Percentiles rank a stretch among this genome's conserved stretches.
Conservation (phyloP, 2,888 invertebrate genomes). For the Conchocele bisecta region DNA sequence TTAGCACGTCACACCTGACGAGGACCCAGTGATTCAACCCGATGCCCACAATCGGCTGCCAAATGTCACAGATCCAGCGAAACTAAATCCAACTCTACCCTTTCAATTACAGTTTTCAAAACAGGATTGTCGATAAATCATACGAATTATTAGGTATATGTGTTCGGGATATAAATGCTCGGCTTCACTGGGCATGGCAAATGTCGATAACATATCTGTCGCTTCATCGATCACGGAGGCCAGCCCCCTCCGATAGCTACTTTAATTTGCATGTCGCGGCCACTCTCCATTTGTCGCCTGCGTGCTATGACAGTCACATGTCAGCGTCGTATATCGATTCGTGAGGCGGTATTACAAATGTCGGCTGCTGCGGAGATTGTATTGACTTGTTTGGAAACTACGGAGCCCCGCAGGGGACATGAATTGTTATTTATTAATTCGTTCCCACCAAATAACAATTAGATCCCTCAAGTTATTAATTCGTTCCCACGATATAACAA, state of each 20-base stretch:
- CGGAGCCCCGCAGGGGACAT: too few relatives aligned
- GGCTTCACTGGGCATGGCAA: constrained; percentile 49
- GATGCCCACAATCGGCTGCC: constrained; percentile 46
- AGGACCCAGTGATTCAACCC: constrained; percentile 46
- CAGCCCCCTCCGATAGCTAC: constrained; percentile 46
- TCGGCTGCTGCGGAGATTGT: not conserved
- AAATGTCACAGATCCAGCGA: constrained; percentile 37
- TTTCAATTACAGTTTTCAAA: constrained; percentile 54
- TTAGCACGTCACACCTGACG: constrained; percentile 33
- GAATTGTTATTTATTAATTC: too few relatives aligned
- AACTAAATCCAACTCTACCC: constrained; percentile 46
- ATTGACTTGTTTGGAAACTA: too few relatives aligned
- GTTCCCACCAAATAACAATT: too few relatives aligned
- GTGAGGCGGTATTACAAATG: not conserved
- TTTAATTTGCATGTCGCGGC: constrained; percentile 38
- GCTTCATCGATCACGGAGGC: constrained; percentile 62
- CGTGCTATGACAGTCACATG: not conserved
- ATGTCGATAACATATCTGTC: constrained; percentile 46
- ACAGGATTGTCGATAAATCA: constrained; percentile 59
- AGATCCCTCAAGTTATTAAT: too few relatives aligned
- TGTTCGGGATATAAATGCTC: constrained; percentile 37
- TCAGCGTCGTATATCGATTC: too few relatives aligned
- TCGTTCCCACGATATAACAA: too few relatives aligned
- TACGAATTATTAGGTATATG: constrained; percentile 56
- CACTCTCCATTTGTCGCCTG: constrained; percentile 29